Base-by-base conservation (phyloP, 2,888 invertebrate species). In the Rhogogaster chlorosoma region DNA sequence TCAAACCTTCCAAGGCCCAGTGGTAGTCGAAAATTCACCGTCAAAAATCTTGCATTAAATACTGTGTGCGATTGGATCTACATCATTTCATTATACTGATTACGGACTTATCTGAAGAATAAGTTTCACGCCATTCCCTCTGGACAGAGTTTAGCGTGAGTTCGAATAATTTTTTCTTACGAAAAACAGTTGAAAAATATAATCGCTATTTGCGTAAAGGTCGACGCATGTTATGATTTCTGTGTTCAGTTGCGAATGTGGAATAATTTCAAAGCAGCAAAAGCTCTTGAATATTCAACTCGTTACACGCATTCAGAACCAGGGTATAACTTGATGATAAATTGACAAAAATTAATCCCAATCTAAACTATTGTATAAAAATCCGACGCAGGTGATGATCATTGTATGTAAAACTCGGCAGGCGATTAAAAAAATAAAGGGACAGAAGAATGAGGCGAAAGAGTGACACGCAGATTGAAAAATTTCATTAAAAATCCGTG, bases 201-300 rank as follows among this genome's bases (percentile, higher is more conserved):
- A 29, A 67, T 67, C 29, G 67, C 12, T 29, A 29, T 32, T 32
- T 67, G 26, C 12, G 22, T n/a, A n/a, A 22, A 67, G 6, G 26
- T 32, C 12, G 67, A 29, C 4, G 45, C 15, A 45, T 12, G 45
- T 12, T 45, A 45, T 45, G 12, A 45, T 45, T 12, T 67, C 67
- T 67, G 22, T 32, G 18, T 7, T 70, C 70, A 70, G 18, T 70
- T 29, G 70, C 36, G 36, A 36, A 70, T 32, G 15, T 12, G 9
- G 22, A 42, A 75, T 26, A 18, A 29, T 22, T 45, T 42, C 45
- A 42, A 75, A 45, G 75, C 45, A 75, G 75, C 26, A 1, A 45
- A 26, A 42, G 45, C 53, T 77, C 26, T 49, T 49, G 53, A 77
- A 77, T 77, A 77, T 49, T 77, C 75, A 75, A 18, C 26, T 53